phyloP scores from a whole-genome alignment of 2,113 vertebrate genomes.

The Opisthocomus hoazin region DNA sequence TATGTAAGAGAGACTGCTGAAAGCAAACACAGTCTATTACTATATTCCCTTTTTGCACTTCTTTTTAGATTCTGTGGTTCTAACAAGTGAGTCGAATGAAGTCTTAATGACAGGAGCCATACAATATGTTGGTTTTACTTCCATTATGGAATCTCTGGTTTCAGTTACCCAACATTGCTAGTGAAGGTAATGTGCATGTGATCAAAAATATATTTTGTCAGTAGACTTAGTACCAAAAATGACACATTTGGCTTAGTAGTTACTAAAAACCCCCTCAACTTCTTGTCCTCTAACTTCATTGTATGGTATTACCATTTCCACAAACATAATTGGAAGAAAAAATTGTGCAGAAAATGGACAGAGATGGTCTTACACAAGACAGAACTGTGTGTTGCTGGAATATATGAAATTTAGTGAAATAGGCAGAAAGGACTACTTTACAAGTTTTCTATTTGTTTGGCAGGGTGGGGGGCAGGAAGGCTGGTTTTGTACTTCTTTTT shows the following conservation, averaged over 20 bases:
- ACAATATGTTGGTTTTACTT: background rate
- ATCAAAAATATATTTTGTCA: background rate
- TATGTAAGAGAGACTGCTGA: background rate
- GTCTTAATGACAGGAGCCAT: background rate
- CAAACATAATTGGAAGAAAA: background rate
- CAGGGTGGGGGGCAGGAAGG: accelerated
- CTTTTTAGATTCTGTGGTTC: background rate
- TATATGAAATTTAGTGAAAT: background rate
- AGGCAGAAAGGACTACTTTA: background rate
- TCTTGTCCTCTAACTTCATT: background rate
- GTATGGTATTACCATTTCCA: background rate
- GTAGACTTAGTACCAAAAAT: background rate
- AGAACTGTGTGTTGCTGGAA: background rate
- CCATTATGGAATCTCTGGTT: background rate
- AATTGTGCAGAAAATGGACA: background rate
- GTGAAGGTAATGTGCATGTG: background rate
- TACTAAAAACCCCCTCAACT: background rate
- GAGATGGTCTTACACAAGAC: background rate
- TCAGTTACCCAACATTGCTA: background rate
- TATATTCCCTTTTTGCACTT: background rate
- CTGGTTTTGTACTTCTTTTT: background rate
- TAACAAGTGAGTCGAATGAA: background rate
- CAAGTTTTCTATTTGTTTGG: background rate
- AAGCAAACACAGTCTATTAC: background rate
- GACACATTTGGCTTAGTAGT: background rate